Base-by-base conservation (phyloP, 23 tunicate genomes). In the Styela plicata region DNA sequence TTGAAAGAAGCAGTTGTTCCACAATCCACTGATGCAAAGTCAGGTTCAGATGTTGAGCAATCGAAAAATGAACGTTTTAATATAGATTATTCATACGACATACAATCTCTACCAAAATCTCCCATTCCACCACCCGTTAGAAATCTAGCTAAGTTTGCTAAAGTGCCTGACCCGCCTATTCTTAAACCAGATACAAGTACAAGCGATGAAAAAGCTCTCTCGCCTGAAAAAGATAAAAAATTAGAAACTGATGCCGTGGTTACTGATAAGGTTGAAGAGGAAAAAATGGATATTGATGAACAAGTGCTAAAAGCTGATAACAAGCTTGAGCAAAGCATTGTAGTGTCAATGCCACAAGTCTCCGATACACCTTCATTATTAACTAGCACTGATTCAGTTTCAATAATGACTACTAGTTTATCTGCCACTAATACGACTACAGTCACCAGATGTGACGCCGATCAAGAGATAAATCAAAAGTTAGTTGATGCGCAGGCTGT, bases 111-210 rank as follows among this genome's bases (percentile, higher is more conserved):
- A 18, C 35, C 77, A 34, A 71, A 71, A 30, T 71, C 77, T 26
- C 77, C 77, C 18, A 5, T 71, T 3, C 34, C 77, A 18, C 77
- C 77, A 28, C 36, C 34, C 20, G 77, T 34, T 19, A 34, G 34
- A 5, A 71, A 71, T 71, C 77, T 71, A n/a, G 32, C 77, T 3
- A 71, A 30, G 37, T 71, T 71, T 71, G 77, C 77, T 21, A 71
- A 71, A 30, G 17, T 71, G 3, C 77, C 77, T n/a, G 77, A 71
- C 57, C 57, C 57, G 7, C 57, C 57, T 44, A 13, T 44, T 44
- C 57, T 5, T 5, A 44, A 44, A 13, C 57, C 7, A 44, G 13
- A 44, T 44, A 7, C 7, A 44, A 44, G 57, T 5, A 13, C 23
- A 67, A 29, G 22, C 31, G 2, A 67, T 1, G 24, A 67, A 25